Conservation (phyloP, 2,888 invertebrate species). For the Drosophila birchii region DNA sequence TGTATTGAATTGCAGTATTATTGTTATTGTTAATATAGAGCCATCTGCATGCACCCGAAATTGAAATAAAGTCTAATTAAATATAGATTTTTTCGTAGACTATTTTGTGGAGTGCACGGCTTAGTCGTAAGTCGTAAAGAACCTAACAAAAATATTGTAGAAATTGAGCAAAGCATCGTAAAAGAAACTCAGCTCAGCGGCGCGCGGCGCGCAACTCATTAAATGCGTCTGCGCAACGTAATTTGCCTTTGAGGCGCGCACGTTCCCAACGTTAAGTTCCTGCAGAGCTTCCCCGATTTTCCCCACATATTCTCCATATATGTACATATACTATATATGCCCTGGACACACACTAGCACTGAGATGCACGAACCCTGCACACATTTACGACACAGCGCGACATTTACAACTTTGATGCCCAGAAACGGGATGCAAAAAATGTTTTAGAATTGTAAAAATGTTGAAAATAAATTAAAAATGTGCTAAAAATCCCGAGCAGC, state of each 20-base stretch:
- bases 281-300: conserved; percentile 33
- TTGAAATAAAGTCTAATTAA: not conserved
- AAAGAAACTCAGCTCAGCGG: conserved; percentile 39
- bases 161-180: conserved; percentile 40
- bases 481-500: conserved; percentile 59
- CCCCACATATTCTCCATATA: conserved; percentile 56
- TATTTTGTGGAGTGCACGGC: conserved; percentile 17
- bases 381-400: conserved; percentile 80
- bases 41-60: fast-evolving
- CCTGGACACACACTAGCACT: conserved; percentile 26
- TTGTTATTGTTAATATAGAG: not conserved
- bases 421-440: conserved; percentile 53
- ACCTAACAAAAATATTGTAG: conserved; percentile 50
- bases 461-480: conserved; percentile 76
- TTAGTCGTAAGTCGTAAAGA: conserved; percentile 45
- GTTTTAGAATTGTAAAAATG: conserved; percentile 74
- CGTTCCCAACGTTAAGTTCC: conserved; percentile 57
- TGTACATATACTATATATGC: conserved; percentile 26
- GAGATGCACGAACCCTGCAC: conserved; percentile 11
- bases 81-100: not conserved
- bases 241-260: conserved; percentile 72
- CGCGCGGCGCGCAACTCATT: conserved; percentile 62
- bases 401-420: conserved; percentile 81
- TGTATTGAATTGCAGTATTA: too few relatives aligned
- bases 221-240: conserved; percentile 80